These are phyloP conservation scores for Tetraodon nigroviridis DNA, from an alignment of 2,113 vertebrate genomes.

Conservation along the genomic window DNA sequence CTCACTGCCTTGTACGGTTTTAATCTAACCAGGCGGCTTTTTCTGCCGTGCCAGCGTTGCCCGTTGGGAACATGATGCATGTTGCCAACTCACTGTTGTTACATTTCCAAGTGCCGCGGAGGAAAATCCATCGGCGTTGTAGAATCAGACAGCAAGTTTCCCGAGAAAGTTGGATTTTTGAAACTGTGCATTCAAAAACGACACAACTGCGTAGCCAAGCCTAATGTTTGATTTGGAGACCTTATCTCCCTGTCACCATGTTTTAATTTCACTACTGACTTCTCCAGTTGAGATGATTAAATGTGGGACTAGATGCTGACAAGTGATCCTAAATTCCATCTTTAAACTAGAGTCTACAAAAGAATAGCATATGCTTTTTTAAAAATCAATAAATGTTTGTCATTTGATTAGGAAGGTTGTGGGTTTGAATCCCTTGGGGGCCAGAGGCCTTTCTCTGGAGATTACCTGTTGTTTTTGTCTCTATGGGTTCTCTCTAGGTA, in stretches of 20 bases:
- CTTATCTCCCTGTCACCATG: neutral
- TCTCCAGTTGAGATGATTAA: constrained; percentile 9
- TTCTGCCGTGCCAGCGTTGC: constrained; percentile 47
- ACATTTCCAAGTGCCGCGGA: no score
- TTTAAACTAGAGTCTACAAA: neutral
- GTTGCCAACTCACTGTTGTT: neutral
- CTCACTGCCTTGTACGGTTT: constrained; percentile 55
- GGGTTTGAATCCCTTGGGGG: neutral
- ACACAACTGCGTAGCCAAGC: neutral
- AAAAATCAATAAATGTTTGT: no score
- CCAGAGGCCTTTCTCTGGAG: no score
- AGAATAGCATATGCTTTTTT: no score
- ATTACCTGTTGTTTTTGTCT: no score
- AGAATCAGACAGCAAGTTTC: constrained; percentile 1
- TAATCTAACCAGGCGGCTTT: constrained; percentile 55
- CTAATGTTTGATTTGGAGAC: neutral
- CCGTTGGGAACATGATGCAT: constrained; percentile 3
- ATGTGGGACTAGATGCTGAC: constrained; percentile 1
- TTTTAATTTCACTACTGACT: neutral
- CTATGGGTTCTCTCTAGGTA: no score
- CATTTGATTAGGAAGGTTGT: constrained; percentile 6
- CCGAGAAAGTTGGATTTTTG: neutral
- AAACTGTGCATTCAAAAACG: no score
- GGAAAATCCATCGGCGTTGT: neutral
- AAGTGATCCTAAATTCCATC: constrained; percentile 2